Evolutionary conservation across 2,888 invertebrate species (phyloP).

Genomic region (Oasisia sp.): DNA sequence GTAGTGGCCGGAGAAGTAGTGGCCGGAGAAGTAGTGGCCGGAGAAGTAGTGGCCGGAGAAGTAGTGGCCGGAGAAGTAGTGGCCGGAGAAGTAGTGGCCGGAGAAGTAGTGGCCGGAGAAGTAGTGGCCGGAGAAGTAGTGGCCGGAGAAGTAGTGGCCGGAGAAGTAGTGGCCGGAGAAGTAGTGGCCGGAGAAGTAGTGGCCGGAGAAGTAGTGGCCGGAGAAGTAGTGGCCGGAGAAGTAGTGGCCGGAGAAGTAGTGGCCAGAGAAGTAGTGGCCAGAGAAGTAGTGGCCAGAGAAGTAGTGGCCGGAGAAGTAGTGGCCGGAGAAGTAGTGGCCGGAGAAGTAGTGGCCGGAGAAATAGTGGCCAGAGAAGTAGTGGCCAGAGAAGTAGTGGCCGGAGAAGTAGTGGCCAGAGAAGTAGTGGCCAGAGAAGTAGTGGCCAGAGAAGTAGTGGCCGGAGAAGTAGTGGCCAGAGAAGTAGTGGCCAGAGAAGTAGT

Average conservation of each 20-base stretch:
- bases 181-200: conserved; percentile 14
- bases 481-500: too few species aligned
- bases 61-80: conserved; percentile 18
- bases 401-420: too few species aligned
- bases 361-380: too few species aligned
- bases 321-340: too few species aligned
- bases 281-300: too few species aligned
- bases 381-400: too few species aligned
- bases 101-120: conserved; percentile 13
- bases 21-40: conserved; percentile 8
- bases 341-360: too few species aligned
- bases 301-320: too few species aligned
- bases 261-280: too few species aligned
- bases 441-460: too few species aligned
- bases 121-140: conserved; percentile 14
- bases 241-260: background rate
- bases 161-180: background rate
- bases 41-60: conserved; percentile 5
- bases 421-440: too few species aligned
- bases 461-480: too few species aligned
- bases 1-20: conserved; percentile 18
- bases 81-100: conserved; percentile 8
- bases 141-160: conserved; percentile 7
- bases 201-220: conserved; percentile 8
- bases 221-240: conserved; percentile 13